Evolutionary conservation across 2,113 vertebrate genomes (phyloP).

Genomic region (Corvus hawaiiensis): DNA sequence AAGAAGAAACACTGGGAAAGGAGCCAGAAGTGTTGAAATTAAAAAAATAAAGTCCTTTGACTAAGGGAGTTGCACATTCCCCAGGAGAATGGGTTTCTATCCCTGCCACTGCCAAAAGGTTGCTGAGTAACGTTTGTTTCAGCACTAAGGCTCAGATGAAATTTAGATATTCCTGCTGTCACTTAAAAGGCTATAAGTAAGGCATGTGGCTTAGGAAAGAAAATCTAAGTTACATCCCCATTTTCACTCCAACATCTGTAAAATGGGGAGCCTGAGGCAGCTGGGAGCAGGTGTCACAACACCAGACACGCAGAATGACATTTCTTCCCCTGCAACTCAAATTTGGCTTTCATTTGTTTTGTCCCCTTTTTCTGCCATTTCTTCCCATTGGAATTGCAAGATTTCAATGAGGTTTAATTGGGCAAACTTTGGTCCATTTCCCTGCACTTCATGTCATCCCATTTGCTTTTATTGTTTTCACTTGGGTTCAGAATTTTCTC

Average conservation of each 20-base stretch:
- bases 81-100: neutral
- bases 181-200: neutral
- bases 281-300: neutral
- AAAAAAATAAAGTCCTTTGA: neutral
- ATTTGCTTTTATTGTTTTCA: neutral
- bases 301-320: neutral
- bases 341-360: neutral
- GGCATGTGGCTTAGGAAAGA: neutral
- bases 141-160: neutral
- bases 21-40: neutral
- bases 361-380: neutral
- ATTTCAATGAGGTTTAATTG: neutral
- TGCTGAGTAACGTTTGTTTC: neutral
- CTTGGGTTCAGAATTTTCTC: neutral
- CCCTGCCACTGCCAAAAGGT: neutral
- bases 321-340: neutral
- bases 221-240: neutral
- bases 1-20: neutral
- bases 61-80: neutral
- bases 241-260: neutral
- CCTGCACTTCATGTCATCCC: neutral
- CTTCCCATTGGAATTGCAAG: neutral
- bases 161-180: neutral
- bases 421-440: rapidly evolving
- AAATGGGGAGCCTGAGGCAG: neutral